Conservation (phyloP, 2,888 invertebrate species). For the Cataglyphis livida region DNA sequence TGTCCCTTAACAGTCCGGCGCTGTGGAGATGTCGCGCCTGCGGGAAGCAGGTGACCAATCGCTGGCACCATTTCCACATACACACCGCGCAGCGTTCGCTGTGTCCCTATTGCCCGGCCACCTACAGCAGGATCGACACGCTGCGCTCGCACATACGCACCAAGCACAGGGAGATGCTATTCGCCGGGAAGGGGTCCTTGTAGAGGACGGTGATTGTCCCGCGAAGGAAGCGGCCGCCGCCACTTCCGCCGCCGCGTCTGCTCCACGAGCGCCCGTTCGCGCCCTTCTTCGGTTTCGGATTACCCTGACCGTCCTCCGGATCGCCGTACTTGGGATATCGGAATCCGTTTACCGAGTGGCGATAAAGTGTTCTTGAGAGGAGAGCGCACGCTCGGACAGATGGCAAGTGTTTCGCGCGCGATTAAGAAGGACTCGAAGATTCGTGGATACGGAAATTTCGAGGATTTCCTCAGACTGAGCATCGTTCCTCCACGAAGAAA, state of each 20-base stretch:
- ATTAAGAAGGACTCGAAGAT: neutral
- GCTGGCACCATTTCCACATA: slow-evolving; percentile 95
- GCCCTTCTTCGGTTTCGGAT: slow-evolving; percentile 72
- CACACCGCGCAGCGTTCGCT: slow-evolving; percentile 93
- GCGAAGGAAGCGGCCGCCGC: slow-evolving; percentile 78
- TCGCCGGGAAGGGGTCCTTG: slow-evolving; percentile 79
- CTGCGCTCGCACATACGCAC: slow-evolving; percentile 93
- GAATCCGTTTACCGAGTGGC: slow-evolving; percentile 10
- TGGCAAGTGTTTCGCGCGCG: slow-evolving; percentile 19
- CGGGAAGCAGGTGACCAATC: slow-evolving; percentile 94
- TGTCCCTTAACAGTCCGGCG: slow-evolving; percentile 90
- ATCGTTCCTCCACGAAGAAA: neutral
- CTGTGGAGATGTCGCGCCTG: slow-evolving; percentile 94
- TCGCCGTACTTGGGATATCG: slow-evolving; percentile 14
- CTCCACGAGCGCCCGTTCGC: slow-evolving; percentile 67
- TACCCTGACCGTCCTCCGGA: slow-evolving; percentile 65
- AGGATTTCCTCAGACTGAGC: neutral
- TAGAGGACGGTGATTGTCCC: slow-evolving; percentile 81
- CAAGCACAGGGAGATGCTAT: slow-evolving; percentile 86
- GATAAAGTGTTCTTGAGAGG: slow-evolving; percentile 2
- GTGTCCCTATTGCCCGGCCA: slow-evolving; percentile 94
- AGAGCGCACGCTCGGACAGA: neutral
- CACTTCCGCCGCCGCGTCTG: slow-evolving; percentile 67
- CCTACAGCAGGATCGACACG: slow-evolving; percentile 95
- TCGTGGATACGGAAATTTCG: neutral